A percentile compares a stretch with the other conserved stretches of the same genome.
Evolutionary conservation across 2,113 vertebrate species (phyloP).

Genomic region (Salminus brasiliensis): DNA sequence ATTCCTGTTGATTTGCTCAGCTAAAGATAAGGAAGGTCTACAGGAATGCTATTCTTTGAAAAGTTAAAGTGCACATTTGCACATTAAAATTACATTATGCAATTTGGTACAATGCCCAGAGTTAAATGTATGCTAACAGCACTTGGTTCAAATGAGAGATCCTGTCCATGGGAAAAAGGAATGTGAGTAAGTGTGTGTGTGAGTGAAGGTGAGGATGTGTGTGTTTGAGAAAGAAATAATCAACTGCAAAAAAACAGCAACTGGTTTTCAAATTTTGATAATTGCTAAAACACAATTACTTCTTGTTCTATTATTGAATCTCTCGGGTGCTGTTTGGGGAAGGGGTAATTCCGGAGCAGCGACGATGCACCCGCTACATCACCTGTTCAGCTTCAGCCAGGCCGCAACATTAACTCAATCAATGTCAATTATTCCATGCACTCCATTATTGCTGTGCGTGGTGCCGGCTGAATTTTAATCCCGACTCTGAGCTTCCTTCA

Average conservation of each 20-base stretch:
- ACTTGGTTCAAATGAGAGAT: neutral
- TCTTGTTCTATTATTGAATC: slow-evolving; percentile 70
- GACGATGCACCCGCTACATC: slow-evolving; percentile 65
- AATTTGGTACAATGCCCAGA: slow-evolving; percentile 27
- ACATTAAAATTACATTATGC: slow-evolving; percentile 37
- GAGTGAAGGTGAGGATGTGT: neutral
- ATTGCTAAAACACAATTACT: slow-evolving; percentile 66
- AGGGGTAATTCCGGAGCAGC: slow-evolving; percentile 62
- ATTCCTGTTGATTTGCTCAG: neutral
- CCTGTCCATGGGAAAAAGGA: neutral
- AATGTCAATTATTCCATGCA: slow-evolving; percentile 74
- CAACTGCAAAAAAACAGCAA: slow-evolving; percentile 38
- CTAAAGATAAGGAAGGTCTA: neutral
- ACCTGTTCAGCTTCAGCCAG: slow-evolving; percentile 61
- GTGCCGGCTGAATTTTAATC: slow-evolving; percentile 62
- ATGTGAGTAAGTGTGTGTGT: neutral
- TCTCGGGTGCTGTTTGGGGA: slow-evolving; percentile 50
- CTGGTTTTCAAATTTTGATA: slow-evolving; percentile 57
- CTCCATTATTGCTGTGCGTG: slow-evolving; percentile 69
- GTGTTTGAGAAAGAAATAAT: slow-evolving; percentile 34
- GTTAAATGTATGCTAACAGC: slow-evolving; percentile 4
- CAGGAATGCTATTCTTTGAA: slow-evolving; percentile 12
- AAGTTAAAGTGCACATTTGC: slow-evolving; percentile 38
- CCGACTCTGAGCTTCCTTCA: slow-evolving; percentile 60
- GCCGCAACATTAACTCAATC: slow-evolving; percentile 75